Base-by-base conservation (phyloP, 2,113 vertebrate genomes). In the Nematolebias whitei region DNA sequence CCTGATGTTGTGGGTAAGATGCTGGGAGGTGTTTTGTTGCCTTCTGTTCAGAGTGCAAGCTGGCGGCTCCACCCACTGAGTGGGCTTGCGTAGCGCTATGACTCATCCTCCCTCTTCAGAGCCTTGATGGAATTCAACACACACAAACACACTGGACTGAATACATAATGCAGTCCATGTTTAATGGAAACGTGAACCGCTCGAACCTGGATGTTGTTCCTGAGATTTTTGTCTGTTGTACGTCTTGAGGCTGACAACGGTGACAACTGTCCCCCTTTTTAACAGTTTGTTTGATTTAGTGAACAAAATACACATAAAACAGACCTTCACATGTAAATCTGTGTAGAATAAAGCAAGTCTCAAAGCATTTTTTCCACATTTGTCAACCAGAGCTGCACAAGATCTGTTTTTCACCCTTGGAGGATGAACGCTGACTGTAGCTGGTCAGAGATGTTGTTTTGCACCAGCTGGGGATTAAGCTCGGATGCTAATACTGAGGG, bases 61-160 rank as follows among this genome's bases (percentile, higher is more conserved):
- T 29, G 63, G 80, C 84, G 71, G 80, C 89, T 91, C 89, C 89
- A 85, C 88, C 88, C 86, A 86, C 88, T 83, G 88, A 88, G 90
- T 91, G 88, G 90, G 87, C 65, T 87, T 87, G 83, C 77, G 82
- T 91, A 86, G 87, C 14, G 73, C 82, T 84, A 89, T 91, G 90
- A 91, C 85, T 91, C 90, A 91, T 89, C 81, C 82, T 59, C 81
- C 75, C 87, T 83, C 87, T 86, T 89, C 85, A 82, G 81, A 87
- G 80, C 75, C 83, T 85, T 86, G 83, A 85, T 86, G 82, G 86
- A 88, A 90, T 89, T 85, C 83, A 88, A 76, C 88, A 86, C 86
- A 82, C 79, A 85, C 83, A 88, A 80, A 87, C 79, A 89, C 87
- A 69, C 64, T 48, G 76, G 79, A 73, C 64, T 72, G 73, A 86